Evolutionary conservation across 1,140 invertebrate species (phyloP).

Genomic region (Drosophila pseudoobscura): DNA sequence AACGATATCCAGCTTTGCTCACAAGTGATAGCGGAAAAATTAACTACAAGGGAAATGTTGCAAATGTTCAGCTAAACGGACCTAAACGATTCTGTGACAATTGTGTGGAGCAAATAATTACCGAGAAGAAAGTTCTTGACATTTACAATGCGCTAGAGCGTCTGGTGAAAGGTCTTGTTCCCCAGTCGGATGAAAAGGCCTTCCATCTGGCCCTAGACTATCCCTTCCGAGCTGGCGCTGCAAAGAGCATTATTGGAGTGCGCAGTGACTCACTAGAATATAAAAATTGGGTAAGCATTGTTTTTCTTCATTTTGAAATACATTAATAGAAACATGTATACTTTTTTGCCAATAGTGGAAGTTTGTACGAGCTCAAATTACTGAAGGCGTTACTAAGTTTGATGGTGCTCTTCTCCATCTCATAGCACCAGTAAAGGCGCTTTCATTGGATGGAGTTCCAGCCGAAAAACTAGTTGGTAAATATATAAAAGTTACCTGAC

Average conservation of each 20-base stretch:
- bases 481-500: background rate
- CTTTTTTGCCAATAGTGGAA: constrained; percentile 54
- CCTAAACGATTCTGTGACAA: constrained; percentile 63
- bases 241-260: constrained; percentile 86
- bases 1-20: constrained; percentile 85
- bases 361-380: constrained; percentile 61
- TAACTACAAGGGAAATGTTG: constrained; percentile 85
- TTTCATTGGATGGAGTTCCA: constrained; percentile 64
- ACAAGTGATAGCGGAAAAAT: constrained; percentile 85
- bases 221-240: constrained; percentile 86
- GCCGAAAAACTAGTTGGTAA: constrained; percentile 74
- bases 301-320: background rate
- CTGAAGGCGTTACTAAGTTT: constrained; percentile 56
- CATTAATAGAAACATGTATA: constrained; percentile 1
- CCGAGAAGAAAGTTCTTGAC: constrained; percentile 63
- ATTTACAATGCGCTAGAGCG: constrained; percentile 63
- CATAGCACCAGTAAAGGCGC: constrained; percentile 71
- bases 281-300: constrained; percentile 70
- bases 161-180: constrained; percentile 53
- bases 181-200: constrained; percentile 83
- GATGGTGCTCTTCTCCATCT: constrained; percentile 72
- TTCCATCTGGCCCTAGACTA: constrained; percentile 85
- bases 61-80: constrained; percentile 84
- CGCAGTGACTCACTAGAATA: constrained; percentile 66
- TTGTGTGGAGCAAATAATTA: constrained; percentile 67